These are phyloP conservation scores for Apotomis turbidana DNA, from an alignment of 2,888 invertebrate genomes.

Conservation along the genomic window DNA sequence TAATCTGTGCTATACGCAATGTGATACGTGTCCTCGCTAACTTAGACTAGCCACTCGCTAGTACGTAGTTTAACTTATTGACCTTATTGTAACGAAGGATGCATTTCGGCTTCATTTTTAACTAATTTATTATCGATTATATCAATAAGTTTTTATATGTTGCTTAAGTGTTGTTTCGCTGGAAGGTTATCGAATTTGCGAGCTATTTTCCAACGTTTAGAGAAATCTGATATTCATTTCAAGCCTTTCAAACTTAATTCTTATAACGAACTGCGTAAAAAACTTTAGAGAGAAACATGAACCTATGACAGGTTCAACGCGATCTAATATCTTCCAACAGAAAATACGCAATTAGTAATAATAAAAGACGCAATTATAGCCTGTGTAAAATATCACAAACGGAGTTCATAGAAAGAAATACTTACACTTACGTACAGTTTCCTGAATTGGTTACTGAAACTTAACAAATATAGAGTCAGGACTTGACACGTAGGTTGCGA, in stretches of 20 bases:
- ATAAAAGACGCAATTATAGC: too few relatives aligned
- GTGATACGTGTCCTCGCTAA: constrained; percentile 64
- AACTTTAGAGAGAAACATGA: too few relatives aligned
- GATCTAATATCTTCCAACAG: too few relatives aligned
- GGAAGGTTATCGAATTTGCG: background rate
- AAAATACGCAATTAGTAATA: too few relatives aligned
- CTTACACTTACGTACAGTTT: background rate
- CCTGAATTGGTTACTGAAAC: background rate
- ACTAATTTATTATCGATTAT: constrained; percentile 42
- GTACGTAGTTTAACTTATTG: constrained; percentile 51
- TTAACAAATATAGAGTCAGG: constrained; percentile 13
- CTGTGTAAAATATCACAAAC: too few relatives aligned
- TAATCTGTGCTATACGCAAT: constrained; percentile 52
- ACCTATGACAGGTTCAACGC: too few relatives aligned
- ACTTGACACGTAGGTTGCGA: constrained; percentile 14
- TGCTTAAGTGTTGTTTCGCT: constrained; percentile 12
- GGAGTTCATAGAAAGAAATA: background rate
- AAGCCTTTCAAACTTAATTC: too few relatives aligned
- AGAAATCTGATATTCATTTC: too few relatives aligned
- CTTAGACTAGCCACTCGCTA: constrained; percentile 65
- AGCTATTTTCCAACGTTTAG: background rate
- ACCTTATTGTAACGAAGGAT: constrained; percentile 49
- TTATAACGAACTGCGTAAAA: too few relatives aligned
- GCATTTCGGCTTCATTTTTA: constrained; percentile 63
- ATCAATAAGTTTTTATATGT: constrained; percentile 26